Conservation (phyloP, 2,888 invertebrate species). For the Ceraclea dissimilis region DNA sequence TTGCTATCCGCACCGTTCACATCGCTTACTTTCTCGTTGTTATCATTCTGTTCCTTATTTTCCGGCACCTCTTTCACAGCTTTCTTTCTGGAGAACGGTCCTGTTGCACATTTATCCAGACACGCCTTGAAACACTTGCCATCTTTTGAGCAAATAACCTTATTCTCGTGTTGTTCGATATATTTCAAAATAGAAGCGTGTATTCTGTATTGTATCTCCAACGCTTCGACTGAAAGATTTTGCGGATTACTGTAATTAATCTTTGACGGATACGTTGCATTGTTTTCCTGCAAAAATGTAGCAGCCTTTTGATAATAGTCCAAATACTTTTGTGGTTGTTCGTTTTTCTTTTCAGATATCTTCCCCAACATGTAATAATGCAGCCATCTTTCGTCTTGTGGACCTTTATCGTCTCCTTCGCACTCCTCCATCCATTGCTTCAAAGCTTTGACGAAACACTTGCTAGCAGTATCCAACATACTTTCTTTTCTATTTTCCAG, state of each 20-base stretch:
- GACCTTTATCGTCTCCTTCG: slow-evolving; percentile 48
- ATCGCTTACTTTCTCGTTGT: neutral
- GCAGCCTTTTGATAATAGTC: slow-evolving; percentile 76
- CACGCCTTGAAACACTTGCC: slow-evolving; percentile 54
- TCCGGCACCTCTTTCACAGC: slow-evolving; percentile 32
- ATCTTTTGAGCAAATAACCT: slow-evolving; percentile 51
- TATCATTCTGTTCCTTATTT: slow-evolving; percentile 12
- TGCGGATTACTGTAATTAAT: slow-evolving; percentile 81
- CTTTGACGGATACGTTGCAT: slow-evolving; percentile 77
- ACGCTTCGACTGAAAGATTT: slow-evolving; percentile 76
- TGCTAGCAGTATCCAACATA: slow-evolving; percentile 69
- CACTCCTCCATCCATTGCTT: slow-evolving; percentile 49
- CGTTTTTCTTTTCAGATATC: slow-evolving; percentile 79
- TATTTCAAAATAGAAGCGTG: slow-evolving; percentile 86
- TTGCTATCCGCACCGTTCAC: slow-evolving; percentile 26
- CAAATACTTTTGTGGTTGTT: slow-evolving; percentile 65
- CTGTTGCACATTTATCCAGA: slow-evolving; percentile 44
- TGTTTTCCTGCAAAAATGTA: slow-evolving; percentile 67
- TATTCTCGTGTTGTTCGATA: slow-evolving; percentile 68
- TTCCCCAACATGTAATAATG: slow-evolving; percentile 95
- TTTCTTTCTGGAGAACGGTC: slow-evolving; percentile 36
- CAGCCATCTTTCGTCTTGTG: slow-evolving; percentile 83
- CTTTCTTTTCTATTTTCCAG: slow-evolving; percentile 71
- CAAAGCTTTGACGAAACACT: slow-evolving; percentile 68
- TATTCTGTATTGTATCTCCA: slow-evolving; percentile 79